Evolutionary conservation across 1,140 invertebrate species (phyloP), one percentile per base, ranked within the genome.

Genomic region (Maconellicoccus hirsutus): DNA sequence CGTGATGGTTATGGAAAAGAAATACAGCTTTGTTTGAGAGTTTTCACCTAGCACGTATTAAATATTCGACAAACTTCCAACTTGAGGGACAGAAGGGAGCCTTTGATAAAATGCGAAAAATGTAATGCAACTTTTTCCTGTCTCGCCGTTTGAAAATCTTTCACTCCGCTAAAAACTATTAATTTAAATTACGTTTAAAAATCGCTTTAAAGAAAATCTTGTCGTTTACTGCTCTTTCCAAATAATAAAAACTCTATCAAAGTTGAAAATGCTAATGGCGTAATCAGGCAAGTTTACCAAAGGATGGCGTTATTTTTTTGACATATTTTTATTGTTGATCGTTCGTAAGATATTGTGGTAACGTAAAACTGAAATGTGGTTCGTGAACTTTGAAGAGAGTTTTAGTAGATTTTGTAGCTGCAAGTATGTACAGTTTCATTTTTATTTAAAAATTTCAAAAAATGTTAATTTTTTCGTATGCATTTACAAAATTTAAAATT

Each of bases 241-340:
- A 52, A 52, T 52, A 52, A 16, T 52, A 52, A 52, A 52, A 52
- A 6, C 16, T 52, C 42, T 19, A 52, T 52, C 42, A 52, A 16
- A 52, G 42, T 52, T 52, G n/a, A 52, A 52, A 52, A 52, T 52
- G 42, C 42, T 52, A 52, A 52, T 52, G 42, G 42, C 42, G 42
- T 52, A 52, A 52, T 52, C 42, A 16, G 42, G 10, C 10, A 19
- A 52, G 6, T 52, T 52, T 52, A 52, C n/a, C 12, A 19, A 52
- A 52, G 6, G n/a, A 19, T 52, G 10, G 42, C n/a, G 42, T 52
- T 16, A 52, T 52, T 52, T 52, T 52, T 52, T 52, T 52, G 42
- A 52, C 42, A 19, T 52, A 14, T 52, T 16, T 19, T 52, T 33
- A 52, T 52, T 14, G 42, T 52, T 52, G 42, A 52, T 52, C 6